These are phyloP conservation scores for Loriculus beryllinus DNA, from an alignment of 2,797 vertebrate species.

Conservation along the genomic window DNA sequence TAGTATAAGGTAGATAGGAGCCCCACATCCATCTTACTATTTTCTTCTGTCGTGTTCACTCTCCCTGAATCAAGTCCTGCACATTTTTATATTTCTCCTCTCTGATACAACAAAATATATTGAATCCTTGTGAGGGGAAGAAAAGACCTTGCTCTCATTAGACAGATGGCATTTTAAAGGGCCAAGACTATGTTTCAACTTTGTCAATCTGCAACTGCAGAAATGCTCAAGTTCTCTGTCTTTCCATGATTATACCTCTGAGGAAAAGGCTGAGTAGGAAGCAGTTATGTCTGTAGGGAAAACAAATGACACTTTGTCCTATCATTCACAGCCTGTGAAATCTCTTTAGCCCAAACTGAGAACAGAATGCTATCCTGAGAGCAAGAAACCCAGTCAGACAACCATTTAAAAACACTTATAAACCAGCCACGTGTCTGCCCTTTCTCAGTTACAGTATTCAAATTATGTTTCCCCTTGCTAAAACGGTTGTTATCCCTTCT, in stretches of 20 bases:
- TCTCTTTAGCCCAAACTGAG: slow-evolving; percentile 45
- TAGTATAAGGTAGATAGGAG: background rate
- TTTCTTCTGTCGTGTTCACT: background rate
- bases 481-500: background rate
- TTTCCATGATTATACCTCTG: slow-evolving; percentile 14
- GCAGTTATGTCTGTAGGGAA: slow-evolving; percentile 22
- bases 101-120: background rate
- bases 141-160: slow-evolving; percentile 23
- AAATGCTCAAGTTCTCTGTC: background rate
- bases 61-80: background rate
- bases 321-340: slow-evolving; percentile 8
- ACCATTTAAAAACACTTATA: background rate
- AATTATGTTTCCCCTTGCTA: background rate
- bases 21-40: background rate
- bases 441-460: background rate
- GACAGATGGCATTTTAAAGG: slow-evolving; percentile 26
- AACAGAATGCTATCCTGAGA: slow-evolving; percentile 22
- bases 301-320: slow-evolving; percentile 55
- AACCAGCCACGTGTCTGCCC: background rate
- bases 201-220: slow-evolving; percentile 15
- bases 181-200: background rate
- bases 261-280: slow-evolving; percentile 51
- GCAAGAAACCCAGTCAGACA: slow-evolving; percentile 16
- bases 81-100: slow-evolving; percentile 6
- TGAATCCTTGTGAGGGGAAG: background rate